phyloP scores from a whole-genome alignment of 2,113 vertebrate species.

The Sylvicapra grimmia region DNA sequence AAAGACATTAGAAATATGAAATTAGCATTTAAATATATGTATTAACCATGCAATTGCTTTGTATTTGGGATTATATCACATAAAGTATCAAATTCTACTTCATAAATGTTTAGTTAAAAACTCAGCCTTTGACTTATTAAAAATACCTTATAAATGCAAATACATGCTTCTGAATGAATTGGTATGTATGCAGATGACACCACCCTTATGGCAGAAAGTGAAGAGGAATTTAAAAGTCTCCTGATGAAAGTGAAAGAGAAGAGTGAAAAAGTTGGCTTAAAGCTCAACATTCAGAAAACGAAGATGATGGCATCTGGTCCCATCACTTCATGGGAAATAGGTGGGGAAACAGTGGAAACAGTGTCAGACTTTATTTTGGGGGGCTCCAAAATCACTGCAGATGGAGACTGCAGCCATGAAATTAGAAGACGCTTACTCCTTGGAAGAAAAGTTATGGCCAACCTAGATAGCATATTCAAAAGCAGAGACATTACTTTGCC shows the following conservation, averaged over 20 bases:
- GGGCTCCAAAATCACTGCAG: too few relatives aligned
- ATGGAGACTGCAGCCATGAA: too few relatives aligned
- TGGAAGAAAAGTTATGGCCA: too few relatives aligned
- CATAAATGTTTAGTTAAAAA: conserved; percentile 3
- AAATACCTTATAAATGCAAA: background rate
- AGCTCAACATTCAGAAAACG: too few relatives aligned
- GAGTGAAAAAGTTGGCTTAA: background rate
- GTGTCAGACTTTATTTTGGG: too few relatives aligned
- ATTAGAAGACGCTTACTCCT: too few relatives aligned
- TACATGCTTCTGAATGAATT: background rate
- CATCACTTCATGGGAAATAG: too few relatives aligned
- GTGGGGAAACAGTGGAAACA: too few relatives aligned
- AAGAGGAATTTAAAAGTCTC: background rate
- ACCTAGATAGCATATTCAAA: too few relatives aligned
- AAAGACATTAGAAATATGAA: background rate
- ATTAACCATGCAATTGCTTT: background rate
- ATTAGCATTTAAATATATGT: background rate
- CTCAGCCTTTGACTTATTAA: background rate
- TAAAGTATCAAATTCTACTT: background rate
- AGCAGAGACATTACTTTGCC: too few relatives aligned
- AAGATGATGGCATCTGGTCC: too few relatives aligned
- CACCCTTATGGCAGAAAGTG: background rate
- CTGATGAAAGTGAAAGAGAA: background rate
- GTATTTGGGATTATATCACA: background rate
- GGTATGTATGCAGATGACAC: background rate